These are phyloP conservation scores for Buathra laborator DNA, from an alignment of 2,888 invertebrate genomes.

Conservation along the genomic window DNA sequence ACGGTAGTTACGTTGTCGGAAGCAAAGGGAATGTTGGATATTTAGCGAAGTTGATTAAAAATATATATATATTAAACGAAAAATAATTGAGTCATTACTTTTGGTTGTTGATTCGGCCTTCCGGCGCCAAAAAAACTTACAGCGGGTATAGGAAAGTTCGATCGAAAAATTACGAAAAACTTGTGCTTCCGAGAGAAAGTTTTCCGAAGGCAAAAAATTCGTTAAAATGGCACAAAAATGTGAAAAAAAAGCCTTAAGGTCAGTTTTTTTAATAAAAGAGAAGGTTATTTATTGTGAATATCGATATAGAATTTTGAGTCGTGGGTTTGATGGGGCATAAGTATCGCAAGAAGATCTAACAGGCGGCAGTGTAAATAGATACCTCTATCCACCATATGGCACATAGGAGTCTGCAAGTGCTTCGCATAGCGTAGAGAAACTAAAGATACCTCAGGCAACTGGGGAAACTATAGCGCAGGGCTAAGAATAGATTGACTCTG, in stretches of 20 bases:
- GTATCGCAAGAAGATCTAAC: background rate
- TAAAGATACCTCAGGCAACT: conserved; percentile 6
- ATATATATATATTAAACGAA: background rate
- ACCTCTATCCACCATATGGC: background rate
- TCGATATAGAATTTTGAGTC: background rate
- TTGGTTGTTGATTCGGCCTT: no score
- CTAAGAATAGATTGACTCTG: conserved; percentile 20
- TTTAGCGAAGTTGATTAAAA: background rate
- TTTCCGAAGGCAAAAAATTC: background rate
- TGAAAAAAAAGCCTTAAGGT: background rate
- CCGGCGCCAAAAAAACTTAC: background rate
- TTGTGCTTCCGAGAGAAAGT: no score
- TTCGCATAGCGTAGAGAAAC: background rate
- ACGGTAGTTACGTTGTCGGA: conserved; percentile 1
- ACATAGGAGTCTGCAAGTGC: conserved; percentile 6
- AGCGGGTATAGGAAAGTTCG: no score
- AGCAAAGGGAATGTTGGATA: background rate
- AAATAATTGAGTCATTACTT: no score
- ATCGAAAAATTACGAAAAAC: no score
- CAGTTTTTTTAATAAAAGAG: background rate
- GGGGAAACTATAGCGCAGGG: background rate
- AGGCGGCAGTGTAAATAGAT: background rate
- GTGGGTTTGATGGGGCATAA: background rate
- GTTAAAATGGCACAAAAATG: no score
- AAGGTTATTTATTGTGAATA: background rate